Evolutionary conservation across 2,113 vertebrate species (phyloP), one percentile per base, ranked within the genome.

Genomic region (Scomber scombrus): DNA sequence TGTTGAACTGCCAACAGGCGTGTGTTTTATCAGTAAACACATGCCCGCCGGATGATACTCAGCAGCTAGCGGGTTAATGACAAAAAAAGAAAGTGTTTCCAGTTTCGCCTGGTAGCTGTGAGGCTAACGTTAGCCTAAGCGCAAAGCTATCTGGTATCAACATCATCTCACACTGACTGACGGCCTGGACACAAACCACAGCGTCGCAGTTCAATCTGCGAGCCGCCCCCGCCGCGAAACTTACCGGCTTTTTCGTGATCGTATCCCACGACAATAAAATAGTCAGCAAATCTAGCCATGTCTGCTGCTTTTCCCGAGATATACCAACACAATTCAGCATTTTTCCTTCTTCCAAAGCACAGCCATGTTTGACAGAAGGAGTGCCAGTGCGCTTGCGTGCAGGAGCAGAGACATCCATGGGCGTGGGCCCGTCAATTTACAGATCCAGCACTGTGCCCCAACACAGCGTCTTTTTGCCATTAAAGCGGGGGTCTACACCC

Each of bases 241-340:
- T 95, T 95, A 98, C 97, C 97, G 85, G 96, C 92, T 95, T 99
- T 98, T 85, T 97, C 97, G 26, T 96, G 96, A 87, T 98, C 97
- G 88, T 97, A 97, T 94, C 97, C 97, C 89, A 98, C 97, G 85
- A 99, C 96, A 81, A 96, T 96, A 87, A 99, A 97, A 90, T 99
- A 99, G 92, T 99, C 97, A 49, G 96, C 97, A 94, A 99, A 93
- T 94, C 97, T 95, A 51, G 97, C 96, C 97, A 98, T 99, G 93
- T 95, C 95, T 95, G 91, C 88, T 92, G 81, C 75, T 90, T 94
- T 93, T 91, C 90, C 90, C 85, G 89, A 93, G 34, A 84, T 89
- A 88, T 89, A 89, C 86, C 94, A 91, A 91, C 89, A 95, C 93
- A 92, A 93, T 94, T 98, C 96, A 99, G 96, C 97, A 98, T 99